Percentiles rank a stretch among this genome's conserved stretches.
Conservation (phyloP, 2,888 invertebrate genomes). For the Auanema freiburgensis region DNA sequence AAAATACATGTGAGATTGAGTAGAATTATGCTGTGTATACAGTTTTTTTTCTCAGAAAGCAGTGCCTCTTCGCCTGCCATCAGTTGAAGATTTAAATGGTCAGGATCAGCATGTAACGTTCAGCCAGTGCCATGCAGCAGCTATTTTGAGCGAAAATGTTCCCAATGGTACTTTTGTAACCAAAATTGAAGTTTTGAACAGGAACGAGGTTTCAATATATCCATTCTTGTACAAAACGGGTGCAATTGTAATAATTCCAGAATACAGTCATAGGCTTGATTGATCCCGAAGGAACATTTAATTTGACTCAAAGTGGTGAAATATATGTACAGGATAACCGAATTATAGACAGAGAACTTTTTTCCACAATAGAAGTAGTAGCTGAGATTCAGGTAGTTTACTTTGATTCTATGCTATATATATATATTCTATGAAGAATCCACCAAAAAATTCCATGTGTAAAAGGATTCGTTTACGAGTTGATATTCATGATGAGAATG, state of each 20-base stretch:
- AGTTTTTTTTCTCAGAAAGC: background rate
- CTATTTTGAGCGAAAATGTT: constrained; percentile 30
- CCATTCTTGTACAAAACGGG: background rate
- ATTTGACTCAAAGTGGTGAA: constrained; percentile 17
- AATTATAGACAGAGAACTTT: constrained; percentile 38
- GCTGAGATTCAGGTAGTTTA: constrained; percentile 27
- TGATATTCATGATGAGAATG: constrained; percentile 57
- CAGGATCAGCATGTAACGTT: constrained; percentile 18
- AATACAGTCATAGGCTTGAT: constrained; percentile 26
- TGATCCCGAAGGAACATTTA: constrained; percentile 42
- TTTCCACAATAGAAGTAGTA: constrained; percentile 38
- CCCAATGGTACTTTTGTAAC: constrained; percentile 28
- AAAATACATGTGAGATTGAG: constrained; percentile 1
- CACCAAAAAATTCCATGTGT: constrained; percentile 21
- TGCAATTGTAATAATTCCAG: constrained; percentile 14
- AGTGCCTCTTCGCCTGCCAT: no score
- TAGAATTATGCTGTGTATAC: background rate
- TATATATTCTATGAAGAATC: constrained; percentile 17
- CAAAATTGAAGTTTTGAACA: constrained; percentile 26
- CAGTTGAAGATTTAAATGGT: no score
- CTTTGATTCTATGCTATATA: background rate
- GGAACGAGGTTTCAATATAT: constrained; percentile 15
- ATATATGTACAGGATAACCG: constrained; percentile 25
- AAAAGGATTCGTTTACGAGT: constrained; percentile 37
- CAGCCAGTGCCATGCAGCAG: constrained; percentile 27